phyloP scores from a whole-genome alignment of 1,140 invertebrate species.

The Kradibia gibbosae region DNA sequence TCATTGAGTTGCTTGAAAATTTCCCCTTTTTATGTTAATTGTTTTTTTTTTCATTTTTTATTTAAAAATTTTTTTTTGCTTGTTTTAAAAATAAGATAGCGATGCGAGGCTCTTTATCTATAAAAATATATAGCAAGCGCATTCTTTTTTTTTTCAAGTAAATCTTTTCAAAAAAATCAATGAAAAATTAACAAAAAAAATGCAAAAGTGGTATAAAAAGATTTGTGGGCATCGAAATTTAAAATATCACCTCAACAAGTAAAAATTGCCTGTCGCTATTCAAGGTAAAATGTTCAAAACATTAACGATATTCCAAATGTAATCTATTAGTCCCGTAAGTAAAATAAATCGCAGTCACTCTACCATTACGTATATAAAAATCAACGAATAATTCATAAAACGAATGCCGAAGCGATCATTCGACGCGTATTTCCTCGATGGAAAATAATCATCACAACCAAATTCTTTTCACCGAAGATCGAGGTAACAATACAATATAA shows the following conservation, averaged over 20 bases:
- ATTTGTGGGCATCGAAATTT: no score
- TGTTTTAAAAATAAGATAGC: constrained; percentile 43
- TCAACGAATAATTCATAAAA: constrained; percentile 38
- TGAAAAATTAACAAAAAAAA: constrained; percentile 38
- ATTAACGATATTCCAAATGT: no score
- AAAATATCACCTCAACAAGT: no score
- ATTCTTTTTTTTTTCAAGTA: constrained; percentile 2
- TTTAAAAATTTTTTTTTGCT: constrained; percentile 14
- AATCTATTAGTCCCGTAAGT: no score
- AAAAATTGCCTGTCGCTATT: no score
- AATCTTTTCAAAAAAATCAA: no score
- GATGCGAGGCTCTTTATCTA: constrained; percentile 43
- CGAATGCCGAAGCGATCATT: constrained; percentile 23
- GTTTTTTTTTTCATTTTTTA: constrained; percentile 1
- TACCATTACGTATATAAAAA: constrained; percentile 1
- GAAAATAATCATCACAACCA: constrained; percentile 34
- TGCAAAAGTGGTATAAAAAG: no score
- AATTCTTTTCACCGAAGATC: constrained; percentile 20
- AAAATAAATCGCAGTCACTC: no score
- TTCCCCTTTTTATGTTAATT: not conserved
- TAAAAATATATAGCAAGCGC: constrained; percentile 46
- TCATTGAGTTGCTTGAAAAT: constrained; percentile 5
- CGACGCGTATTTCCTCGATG: constrained; percentile 31
- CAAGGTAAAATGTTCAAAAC: no score
- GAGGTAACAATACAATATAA: constrained; percentile 40